These are phyloP conservation scores for Drosophila melanogaster DNA, from an alignment of 1,140 invertebrate species.

Conservation along the genomic window Release_6_plus_ISO1_MT NT_033779.5:2765001-2765500, in stretches of 20 bases:
- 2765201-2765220: background rate
- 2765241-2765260: background rate
- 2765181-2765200: constrained; percentile 73
- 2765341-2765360: constrained; percentile 78
- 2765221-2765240: background rate
- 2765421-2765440: constrained; percentile 63
- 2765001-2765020: constrained; percentile 88
- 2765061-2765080: constrained; percentile 88
- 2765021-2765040: constrained; percentile 85
- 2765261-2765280: background rate
- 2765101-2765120: constrained; percentile 84
- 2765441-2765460: background rate
- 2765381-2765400: constrained; percentile 63
- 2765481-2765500: constrained; percentile 40
- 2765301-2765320: constrained; percentile 50
- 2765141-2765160: constrained; percentile 60
- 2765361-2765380: constrained; percentile 63
- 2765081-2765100: constrained; percentile 85
- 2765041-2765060: constrained; percentile 86
- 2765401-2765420: constrained; percentile 73
- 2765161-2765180: constrained; percentile 30
- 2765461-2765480: constrained; percentile 4
- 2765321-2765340: constrained; percentile 71
- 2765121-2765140: constrained; percentile 85
- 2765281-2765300: constrained; percentile 60